phyloP scores from a whole-genome alignment of 1,140 invertebrate genomes.

The Drosophila pseudoobscura region DNA sequence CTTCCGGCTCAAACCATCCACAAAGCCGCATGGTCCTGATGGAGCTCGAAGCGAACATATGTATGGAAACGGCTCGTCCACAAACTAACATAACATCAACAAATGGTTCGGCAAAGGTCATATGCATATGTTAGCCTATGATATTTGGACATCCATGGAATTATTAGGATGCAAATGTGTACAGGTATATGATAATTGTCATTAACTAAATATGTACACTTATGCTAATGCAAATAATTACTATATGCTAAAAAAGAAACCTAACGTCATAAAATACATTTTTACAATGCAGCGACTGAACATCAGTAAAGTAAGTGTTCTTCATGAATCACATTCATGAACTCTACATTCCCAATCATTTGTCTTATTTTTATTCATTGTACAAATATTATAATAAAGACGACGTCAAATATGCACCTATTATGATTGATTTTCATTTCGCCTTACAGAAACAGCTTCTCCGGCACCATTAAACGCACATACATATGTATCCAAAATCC shows the following conservation, averaged over 20 bases:
- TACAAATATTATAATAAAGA: too few relatives aligned
- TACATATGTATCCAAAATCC: too few relatives aligned
- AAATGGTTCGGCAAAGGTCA: constrained; percentile 7
- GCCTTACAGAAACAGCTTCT: too few relatives aligned
- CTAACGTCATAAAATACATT: constrained; percentile 36
- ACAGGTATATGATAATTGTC: constrained; percentile 19
- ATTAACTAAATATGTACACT: constrained; percentile 9
- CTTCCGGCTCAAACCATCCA: constrained; percentile 56
- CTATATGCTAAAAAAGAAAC: constrained; percentile 32
- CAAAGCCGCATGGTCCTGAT: constrained; percentile 24
- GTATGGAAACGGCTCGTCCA: constrained; percentile 64
- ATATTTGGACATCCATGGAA: constrained; percentile 54
- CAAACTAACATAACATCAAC: constrained; percentile 48
- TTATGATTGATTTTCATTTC: too few relatives aligned
- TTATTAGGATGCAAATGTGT: constrained; percentile 59
- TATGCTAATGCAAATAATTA: constrained; percentile 17
- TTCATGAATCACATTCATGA: too few relatives aligned
- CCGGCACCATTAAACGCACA: neutral
- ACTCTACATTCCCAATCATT: too few relatives aligned
- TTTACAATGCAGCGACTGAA: constrained; percentile 45
- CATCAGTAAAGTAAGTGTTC: neutral
- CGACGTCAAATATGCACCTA: too few relatives aligned
- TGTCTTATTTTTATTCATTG: too few relatives aligned
- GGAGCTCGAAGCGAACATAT: constrained; percentile 5
- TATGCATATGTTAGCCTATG: constrained; percentile 25